A percentile compares a stretch with the other conserved stretches of the same genome.
phyloP scores from a whole-genome alignment of 2,113 vertebrate species.

The Rousettus leschenaultii region DNA sequence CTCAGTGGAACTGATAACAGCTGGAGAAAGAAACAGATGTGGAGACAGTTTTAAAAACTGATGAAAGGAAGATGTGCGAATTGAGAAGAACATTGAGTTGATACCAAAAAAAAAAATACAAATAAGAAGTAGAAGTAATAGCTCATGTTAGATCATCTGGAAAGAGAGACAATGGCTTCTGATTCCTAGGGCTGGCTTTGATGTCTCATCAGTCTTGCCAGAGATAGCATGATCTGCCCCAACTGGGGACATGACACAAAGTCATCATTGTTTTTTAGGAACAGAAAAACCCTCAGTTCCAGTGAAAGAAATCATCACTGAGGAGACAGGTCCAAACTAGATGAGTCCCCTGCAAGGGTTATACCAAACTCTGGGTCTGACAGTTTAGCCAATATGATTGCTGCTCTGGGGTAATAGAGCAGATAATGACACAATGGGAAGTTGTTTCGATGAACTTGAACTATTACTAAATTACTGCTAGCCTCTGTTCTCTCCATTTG shows the following conservation, averaged over 20 bases:
- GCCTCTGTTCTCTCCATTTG: not conserved
- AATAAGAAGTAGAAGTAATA: not conserved
- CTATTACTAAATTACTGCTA: too few species aligned
- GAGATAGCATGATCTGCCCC: accelerated
- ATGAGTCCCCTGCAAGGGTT: accelerated
- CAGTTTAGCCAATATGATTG: not conserved
- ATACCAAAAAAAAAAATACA: not conserved
- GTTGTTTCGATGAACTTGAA: not conserved
- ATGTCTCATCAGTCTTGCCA: not conserved
- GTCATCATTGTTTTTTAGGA: not conserved
- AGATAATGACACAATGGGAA: too few species aligned
- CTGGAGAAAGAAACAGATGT: not conserved
- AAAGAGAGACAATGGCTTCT: not conserved
- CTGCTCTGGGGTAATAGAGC: accelerated
- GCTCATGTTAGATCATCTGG: not conserved
- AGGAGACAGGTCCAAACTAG: not conserved
- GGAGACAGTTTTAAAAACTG: not conserved
- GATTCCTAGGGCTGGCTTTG: not conserved
- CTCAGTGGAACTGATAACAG: not conserved
- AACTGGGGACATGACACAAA: too few species aligned
- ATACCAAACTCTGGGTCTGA: not conserved
- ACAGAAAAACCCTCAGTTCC: not conserved
- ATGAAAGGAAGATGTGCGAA: not conserved
- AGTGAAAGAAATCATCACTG: not conserved
- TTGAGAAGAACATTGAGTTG: not conserved